Conservation (phyloP, 1,140 invertebrate genomes). For the Phthorimaea operculella region DNA sequence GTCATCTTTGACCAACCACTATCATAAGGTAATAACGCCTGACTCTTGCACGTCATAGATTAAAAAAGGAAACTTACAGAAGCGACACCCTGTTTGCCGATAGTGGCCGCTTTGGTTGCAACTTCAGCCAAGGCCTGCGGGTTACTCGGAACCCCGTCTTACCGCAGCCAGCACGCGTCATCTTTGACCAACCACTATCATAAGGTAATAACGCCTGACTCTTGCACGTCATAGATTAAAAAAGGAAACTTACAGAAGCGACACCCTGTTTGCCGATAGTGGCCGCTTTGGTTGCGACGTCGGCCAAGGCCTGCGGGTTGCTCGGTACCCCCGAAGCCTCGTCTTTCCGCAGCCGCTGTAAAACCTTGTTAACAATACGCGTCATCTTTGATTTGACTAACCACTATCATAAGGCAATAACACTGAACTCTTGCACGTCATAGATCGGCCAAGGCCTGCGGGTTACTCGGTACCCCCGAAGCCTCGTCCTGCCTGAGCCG, state of each 20-base stretch:
- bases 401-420: too few species aligned
- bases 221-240: too few species aligned
- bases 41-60: too few species aligned
- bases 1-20: too few species aligned
- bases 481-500: slow-evolving; percentile 28
- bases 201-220: too few species aligned
- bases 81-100: slow-evolving; percentile 34
- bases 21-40: too few species aligned
- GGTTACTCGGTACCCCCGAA: slow-evolving; percentile 28
- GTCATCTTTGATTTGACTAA: too few species aligned
- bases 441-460: slow-evolving; percentile 23
- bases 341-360: slow-evolving; percentile 23
- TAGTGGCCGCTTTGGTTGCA: slow-evolving; percentile 25
- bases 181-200: too few species aligned
- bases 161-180: slow-evolving; percentile 24
- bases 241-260: slow-evolving; percentile 34
- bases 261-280: slow-evolving; percentile 28
- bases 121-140: slow-evolving; percentile 26
- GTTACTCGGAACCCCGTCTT: slow-evolving; percentile 27
- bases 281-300: slow-evolving; percentile 28
- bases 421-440: too few species aligned
- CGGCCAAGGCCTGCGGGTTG: slow-evolving; percentile 22
- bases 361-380: slow-evolving; percentile 21
- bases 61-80: slow-evolving; percentile 33
- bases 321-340: slow-evolving; percentile 33